Conservation (phyloP, 2,888 invertebrate species). For the Carcina quercana region DNA sequence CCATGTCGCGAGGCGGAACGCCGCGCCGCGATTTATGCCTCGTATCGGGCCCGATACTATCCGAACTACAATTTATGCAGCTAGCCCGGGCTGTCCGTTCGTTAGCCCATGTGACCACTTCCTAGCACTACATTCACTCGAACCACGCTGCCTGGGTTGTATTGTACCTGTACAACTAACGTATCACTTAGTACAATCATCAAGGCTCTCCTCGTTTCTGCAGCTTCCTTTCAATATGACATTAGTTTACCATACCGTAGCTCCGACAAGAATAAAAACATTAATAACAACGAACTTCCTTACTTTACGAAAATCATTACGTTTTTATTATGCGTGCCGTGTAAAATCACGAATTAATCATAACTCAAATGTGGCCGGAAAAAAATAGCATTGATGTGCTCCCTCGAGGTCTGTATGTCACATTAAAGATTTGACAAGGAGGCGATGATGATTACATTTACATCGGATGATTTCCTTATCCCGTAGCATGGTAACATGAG, state of each 20-base stretch:
- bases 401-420: constrained; percentile 26
- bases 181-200: no score
- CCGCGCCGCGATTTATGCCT: constrained; percentile 39
- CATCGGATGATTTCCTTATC: constrained; percentile 50
- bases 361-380: constrained; percentile 1
- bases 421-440: constrained; percentile 32
- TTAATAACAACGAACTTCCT: no score
- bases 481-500: constrained; percentile 34
- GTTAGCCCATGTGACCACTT: constrained; percentile 20
- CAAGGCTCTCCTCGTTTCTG: no score
- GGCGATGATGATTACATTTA: constrained; percentile 39
- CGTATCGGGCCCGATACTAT: constrained; percentile 35
- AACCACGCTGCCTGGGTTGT: no score
- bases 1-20: constrained; percentile 57
- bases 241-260: no score
- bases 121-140: constrained; percentile 6
- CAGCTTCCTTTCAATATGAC: no score
- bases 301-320: no score
- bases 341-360: constrained; percentile 1
- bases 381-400: constrained; percentile 14
- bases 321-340: no score
- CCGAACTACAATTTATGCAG: constrained; percentile 34
- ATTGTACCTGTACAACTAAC: not conserved
- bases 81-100: constrained; percentile 21
- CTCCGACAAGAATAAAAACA: no score